Evolutionary conservation across 2,888 invertebrate genomes (phyloP).

Genomic region (Bimastos eiseni): DNA sequence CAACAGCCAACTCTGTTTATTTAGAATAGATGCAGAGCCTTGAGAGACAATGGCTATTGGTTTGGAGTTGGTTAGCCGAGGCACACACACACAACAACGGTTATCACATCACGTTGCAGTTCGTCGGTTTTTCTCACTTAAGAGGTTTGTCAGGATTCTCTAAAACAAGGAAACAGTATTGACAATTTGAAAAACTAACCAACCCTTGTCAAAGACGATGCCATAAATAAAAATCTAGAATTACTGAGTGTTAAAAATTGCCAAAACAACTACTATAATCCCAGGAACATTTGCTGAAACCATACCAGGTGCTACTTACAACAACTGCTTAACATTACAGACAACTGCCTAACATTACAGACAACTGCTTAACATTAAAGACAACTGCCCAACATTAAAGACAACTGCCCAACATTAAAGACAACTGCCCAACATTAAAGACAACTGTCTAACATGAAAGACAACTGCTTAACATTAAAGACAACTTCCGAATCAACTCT

Average conservation of each 20-base stretch:
- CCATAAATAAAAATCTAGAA: neutral
- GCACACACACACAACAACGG: no score
- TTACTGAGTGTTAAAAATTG: neutral
- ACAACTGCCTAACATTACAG: neutral
- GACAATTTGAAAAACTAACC: neutral
- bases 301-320: neutral
- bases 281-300: neutral
- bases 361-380: no score
- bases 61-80: neutral
- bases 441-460: neutral
- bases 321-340: neutral
- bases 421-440: neutral
- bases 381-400: neutral
- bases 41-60: neutral
- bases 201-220: neutral
- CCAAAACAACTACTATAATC: neutral
- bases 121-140: constrained; percentile 7
- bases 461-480: no score
- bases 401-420: neutral
- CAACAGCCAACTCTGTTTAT: neutral
- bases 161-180: neutral
- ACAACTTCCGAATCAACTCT: no score
- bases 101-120: neutral
- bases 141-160: neutral
- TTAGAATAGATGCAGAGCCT: neutral